These are phyloP conservation scores for Macroteleia sp. DNA, from an alignment of 2,888 invertebrate species.

Conservation along the genomic window DNA sequence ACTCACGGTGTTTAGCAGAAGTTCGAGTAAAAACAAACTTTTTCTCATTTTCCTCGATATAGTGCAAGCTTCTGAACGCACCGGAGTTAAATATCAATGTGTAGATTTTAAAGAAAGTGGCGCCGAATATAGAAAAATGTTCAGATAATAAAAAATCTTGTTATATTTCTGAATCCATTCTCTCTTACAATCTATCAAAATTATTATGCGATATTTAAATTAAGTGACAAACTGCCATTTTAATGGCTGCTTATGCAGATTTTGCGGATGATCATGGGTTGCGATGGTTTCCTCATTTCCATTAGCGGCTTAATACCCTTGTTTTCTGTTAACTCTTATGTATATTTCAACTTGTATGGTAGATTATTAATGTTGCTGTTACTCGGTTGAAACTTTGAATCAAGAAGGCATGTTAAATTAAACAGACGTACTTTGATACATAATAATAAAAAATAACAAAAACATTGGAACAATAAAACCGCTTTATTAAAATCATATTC, in stretches of 20 bases:
- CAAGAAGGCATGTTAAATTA: too few species aligned
- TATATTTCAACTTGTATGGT: conserved; percentile 25
- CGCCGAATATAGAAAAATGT: neutral
- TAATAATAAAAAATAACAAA: too few species aligned
- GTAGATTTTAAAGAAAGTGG: conserved; percentile 6
- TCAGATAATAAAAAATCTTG: too few species aligned
- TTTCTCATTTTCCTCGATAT: conserved; percentile 9
- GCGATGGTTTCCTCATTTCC: conserved; percentile 70
- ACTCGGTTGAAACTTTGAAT: too few species aligned
- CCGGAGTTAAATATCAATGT: conserved; percentile 4
- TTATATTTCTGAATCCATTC: conserved; percentile 14
- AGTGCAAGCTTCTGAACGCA: conserved; percentile 5
- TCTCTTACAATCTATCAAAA: conserved; percentile 71
- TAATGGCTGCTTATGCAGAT: conserved; percentile 74
- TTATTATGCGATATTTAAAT: conserved; percentile 71
- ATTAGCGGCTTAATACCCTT: conserved; percentile 72
- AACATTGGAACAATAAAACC: too few species aligned
- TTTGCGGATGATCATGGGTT: conserved; percentile 65
- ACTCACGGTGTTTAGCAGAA: conserved; percentile 62
- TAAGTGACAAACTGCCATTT: conserved; percentile 58
- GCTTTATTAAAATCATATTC: too few species aligned
- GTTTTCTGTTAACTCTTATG: conserved; percentile 15
- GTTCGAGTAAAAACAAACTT: conserved; percentile 33
- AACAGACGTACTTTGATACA: too few species aligned
- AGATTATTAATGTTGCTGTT: too few species aligned